Percentiles rank a stretch among this genome's conserved stretches.
Conservation (phyloP, 2,113 vertebrate genomes). For the Lepus europaeus region DNA sequence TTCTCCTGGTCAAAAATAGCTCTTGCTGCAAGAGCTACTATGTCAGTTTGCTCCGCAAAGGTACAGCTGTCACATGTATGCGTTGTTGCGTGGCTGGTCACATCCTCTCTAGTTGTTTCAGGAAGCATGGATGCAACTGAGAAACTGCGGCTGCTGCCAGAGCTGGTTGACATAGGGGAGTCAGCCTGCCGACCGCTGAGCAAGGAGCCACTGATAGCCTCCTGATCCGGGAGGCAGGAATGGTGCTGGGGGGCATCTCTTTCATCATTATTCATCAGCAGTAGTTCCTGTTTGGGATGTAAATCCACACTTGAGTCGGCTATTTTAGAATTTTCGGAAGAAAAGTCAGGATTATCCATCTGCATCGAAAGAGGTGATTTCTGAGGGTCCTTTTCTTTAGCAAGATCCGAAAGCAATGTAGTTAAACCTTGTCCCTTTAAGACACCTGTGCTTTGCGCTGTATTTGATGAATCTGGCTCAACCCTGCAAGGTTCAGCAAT, state of each 20-base stretch:
- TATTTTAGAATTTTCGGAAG: slow-evolving; percentile 84
- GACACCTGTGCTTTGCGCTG: slow-evolving; percentile 83
- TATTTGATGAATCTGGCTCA: slow-evolving; percentile 74
- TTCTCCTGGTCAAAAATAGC: slow-evolving; percentile 97
- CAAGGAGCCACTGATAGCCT: slow-evolving; percentile 87
- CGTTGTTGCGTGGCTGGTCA: slow-evolving; percentile 87
- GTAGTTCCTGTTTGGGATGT: slow-evolving; percentile 86
- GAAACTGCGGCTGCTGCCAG: slow-evolving; percentile 93
- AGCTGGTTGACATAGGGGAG: slow-evolving; percentile 93
- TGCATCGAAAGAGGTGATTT: slow-evolving; percentile 82
- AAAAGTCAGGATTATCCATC: slow-evolving; percentile 83
- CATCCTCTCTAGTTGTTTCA: slow-evolving; percentile 88
- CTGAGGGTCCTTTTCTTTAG: slow-evolving; percentile 84
- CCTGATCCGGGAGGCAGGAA: slow-evolving; percentile 92
- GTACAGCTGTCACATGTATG: slow-evolving; percentile 92
- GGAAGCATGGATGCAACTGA: slow-evolving; percentile 98
- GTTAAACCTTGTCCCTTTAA: slow-evolving; percentile 88
- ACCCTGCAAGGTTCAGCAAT: slow-evolving; percentile 73
- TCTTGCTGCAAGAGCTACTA: slow-evolving; percentile 94
- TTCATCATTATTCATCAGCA: slow-evolving; percentile 86
- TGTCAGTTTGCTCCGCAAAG: slow-evolving; percentile 96
- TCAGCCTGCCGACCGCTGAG: slow-evolving; percentile 91
- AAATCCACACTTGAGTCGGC: slow-evolving; percentile 81
- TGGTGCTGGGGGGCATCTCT: slow-evolving; percentile 88
- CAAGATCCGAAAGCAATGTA: slow-evolving; percentile 87